Evolutionary conservation across 1,140 invertebrate species (phyloP).

Genomic region (Drosophila bifasciata): DNA sequence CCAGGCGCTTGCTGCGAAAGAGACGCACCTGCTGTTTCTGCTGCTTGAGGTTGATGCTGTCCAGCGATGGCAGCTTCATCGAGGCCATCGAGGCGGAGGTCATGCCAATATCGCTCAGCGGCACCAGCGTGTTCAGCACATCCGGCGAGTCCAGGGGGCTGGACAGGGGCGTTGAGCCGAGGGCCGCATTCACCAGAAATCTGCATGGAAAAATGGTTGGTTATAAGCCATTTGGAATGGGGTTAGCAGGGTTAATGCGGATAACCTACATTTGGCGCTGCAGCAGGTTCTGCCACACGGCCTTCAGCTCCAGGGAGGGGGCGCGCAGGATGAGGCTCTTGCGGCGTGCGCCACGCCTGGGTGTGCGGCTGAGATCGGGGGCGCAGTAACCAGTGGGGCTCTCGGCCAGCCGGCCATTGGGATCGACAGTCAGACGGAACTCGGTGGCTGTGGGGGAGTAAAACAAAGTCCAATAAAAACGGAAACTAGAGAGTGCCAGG

Average conservation of each 20-base stretch:
- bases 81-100: slow-evolving; percentile 80
- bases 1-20: slow-evolving; percentile 79
- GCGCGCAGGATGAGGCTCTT: slow-evolving; percentile 90
- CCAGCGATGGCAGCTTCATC: slow-evolving; percentile 82
- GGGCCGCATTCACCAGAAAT: slow-evolving; percentile 87
- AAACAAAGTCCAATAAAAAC: too few relatives aligned
- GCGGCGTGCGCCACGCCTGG: slow-evolving; percentile 87
- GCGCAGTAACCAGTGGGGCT: slow-evolving; percentile 89
- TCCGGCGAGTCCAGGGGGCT: slow-evolving; percentile 87
- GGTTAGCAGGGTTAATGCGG: too few relatives aligned
- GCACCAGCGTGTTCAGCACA: slow-evolving; percentile 81
- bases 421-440: slow-evolving; percentile 88
- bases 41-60: slow-evolving; percentile 81
- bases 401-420: slow-evolving; percentile 86
- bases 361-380: slow-evolving; percentile 85
- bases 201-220: slow-evolving; percentile 80
- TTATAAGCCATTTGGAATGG: too few relatives aligned
- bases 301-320: slow-evolving; percentile 92
- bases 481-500: background rate
- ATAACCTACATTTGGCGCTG: slow-evolving; percentile 92
- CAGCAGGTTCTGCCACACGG: slow-evolving; percentile 94
- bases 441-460: slow-evolving; percentile 86
- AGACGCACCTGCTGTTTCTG: slow-evolving; percentile 81
- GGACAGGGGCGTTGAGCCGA: slow-evolving; percentile 85
- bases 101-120: slow-evolving; percentile 79